Conservation (phyloP, 1,140 invertebrate genomes). For the Tetragonula clypearis region DNA sequence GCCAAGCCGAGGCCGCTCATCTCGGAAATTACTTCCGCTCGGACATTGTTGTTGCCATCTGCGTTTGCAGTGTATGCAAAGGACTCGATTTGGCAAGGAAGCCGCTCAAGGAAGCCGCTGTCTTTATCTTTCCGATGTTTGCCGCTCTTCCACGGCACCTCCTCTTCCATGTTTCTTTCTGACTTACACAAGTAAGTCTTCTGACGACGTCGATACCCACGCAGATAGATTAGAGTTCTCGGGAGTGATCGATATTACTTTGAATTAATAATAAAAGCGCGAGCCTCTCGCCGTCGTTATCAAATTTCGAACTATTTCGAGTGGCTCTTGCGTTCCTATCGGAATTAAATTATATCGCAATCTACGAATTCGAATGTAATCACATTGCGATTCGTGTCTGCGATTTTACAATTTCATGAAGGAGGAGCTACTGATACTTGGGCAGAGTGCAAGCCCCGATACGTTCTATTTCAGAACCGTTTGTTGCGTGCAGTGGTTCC, state of each 20-base stretch:
- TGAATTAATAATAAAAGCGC: too few relatives aligned
- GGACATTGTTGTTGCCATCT: slow-evolving; percentile 64
- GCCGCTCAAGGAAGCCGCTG: slow-evolving; percentile 53
- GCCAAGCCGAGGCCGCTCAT: slow-evolving; percentile 74
- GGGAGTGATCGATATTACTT: neutral
- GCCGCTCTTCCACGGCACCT: slow-evolving; percentile 14
- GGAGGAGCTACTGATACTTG: too few relatives aligned
- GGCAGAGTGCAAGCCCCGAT: too few relatives aligned
- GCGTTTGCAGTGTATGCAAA: slow-evolving; percentile 57
- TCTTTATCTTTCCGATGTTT: slow-evolving; percentile 52
- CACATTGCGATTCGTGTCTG: too few relatives aligned
- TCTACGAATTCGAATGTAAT: too few relatives aligned
- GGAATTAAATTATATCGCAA: neutral
- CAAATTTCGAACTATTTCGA: too few relatives aligned
- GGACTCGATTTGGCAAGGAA: slow-evolving; percentile 59
- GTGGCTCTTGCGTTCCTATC: neutral
- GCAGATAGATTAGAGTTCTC: neutral
- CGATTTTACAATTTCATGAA: too few relatives aligned
- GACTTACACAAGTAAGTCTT: neutral
- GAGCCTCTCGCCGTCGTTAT: too few relatives aligned
- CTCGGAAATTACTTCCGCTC: slow-evolving; percentile 82
- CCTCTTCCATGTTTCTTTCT: neutral
- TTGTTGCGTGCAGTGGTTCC: slow-evolving; percentile 10
- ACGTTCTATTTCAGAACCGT: neutral
- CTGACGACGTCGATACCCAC: neutral